These are phyloP conservation scores for Ammospiza caudacuta DNA, from an alignment of 2,113 vertebrate species.

Conservation along the genomic window DNA sequence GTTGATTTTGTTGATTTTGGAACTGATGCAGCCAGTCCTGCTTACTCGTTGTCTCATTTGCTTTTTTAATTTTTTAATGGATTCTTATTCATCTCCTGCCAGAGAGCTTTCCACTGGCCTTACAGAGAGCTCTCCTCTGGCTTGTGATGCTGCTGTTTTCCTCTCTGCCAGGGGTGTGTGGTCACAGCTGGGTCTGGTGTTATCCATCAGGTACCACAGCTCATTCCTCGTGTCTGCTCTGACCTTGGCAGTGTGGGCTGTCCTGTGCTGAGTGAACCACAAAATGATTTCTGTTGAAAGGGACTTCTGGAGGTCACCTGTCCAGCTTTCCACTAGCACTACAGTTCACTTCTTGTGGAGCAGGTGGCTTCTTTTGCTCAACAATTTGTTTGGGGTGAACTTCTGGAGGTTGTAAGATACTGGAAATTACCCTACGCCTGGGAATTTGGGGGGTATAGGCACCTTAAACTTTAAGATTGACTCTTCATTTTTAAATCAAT, in stretches of 20 bases:
- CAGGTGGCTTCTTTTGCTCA: background rate
- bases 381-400: background rate
- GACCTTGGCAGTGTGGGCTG: background rate
- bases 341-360: background rate
- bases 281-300: fast-evolving
- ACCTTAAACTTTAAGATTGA: background rate
- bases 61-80: background rate
- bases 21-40: background rate
- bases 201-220: background rate
- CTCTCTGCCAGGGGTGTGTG: background rate
- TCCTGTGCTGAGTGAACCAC: background rate
- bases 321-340: background rate
- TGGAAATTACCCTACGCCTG: background rate
- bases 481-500: background rate
- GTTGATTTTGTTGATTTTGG: background rate
- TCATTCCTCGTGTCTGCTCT: background rate
- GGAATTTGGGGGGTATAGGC: background rate
- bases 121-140: background rate
- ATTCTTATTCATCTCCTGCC: background rate
- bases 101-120: background rate
- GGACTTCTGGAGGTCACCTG: background rate
- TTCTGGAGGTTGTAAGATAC: background rate
- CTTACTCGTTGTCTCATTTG: background rate
- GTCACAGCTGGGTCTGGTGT: background rate
- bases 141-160: background rate